Percentiles rank a stretch among this genome's conserved stretches.
Conservation (phyloP, 2,113 vertebrate species). For the Periophthalmodon schlosseri region DNA sequence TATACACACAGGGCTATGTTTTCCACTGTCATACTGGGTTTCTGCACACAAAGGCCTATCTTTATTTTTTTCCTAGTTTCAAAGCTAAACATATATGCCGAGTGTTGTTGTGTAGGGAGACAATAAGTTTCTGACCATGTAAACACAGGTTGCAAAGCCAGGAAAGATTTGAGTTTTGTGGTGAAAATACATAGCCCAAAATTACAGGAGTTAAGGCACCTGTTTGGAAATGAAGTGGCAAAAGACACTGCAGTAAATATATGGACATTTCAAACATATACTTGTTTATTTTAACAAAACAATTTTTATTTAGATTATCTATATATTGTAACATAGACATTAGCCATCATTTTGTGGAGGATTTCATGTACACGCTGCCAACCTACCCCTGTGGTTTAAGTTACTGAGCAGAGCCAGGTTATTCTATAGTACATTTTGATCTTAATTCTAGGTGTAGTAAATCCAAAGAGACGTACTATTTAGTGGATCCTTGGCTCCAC, state of each 20-base stretch:
- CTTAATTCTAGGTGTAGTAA: not conserved
- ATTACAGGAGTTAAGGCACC: too few relatives aligned
- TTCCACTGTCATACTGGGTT: conserved; percentile 12
- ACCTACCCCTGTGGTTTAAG: not conserved
- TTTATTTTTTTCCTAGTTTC: not conserved
- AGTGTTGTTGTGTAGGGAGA: conserved; percentile 20
- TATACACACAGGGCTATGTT: not conserved
- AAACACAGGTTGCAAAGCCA: not conserved
- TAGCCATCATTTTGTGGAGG: too few relatives aligned
- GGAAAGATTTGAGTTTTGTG: not conserved
- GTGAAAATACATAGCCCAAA: too few relatives aligned
- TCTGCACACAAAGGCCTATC: conserved; percentile 20
- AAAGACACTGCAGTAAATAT: too few relatives aligned
- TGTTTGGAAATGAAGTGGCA: too few relatives aligned
- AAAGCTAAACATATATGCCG: not conserved
- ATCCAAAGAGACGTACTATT: not conserved
- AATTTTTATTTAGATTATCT: too few relatives aligned
- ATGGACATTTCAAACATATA: too few relatives aligned
- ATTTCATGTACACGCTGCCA: too few relatives aligned
- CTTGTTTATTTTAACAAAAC: too few relatives aligned
- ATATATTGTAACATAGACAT: too few relatives aligned
- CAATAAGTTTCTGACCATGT: not conserved
- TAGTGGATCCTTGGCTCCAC: not conserved
- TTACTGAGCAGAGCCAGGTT: not conserved
- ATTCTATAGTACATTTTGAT: not conserved